A percentile compares a stretch with the other conserved stretches of the same genome.
These are phyloP conservation scores for Corvus moneduloides DNA, from an alignment of 2,113 vertebrate species.

Conservation along the genomic window DNA sequence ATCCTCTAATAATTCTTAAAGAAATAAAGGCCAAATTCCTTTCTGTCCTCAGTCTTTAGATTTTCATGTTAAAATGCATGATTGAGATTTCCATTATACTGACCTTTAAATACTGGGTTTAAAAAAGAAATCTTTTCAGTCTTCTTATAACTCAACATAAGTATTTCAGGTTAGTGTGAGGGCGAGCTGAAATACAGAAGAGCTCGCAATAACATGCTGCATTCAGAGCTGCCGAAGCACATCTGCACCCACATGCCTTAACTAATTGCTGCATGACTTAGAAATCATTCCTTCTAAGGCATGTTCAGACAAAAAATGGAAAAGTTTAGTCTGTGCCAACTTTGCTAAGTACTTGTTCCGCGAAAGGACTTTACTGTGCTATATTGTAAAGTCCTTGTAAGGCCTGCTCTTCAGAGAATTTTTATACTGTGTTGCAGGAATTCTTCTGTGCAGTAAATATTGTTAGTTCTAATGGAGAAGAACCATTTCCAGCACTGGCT, in stretches of 20 bases:
- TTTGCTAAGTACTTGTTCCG: slow-evolving; percentile 17
- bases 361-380: not conserved
- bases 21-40: not conserved
- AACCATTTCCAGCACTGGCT: not conserved
- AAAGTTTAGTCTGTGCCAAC: slow-evolving; percentile 39
- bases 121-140: not conserved
- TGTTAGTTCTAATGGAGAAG: not conserved
- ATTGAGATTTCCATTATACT: not conserved
- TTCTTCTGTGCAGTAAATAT: not conserved
- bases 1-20: not conserved
- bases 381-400: slow-evolving; percentile 17
- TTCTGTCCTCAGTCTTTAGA: not conserved
- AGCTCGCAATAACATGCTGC: not conserved
- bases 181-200: not conserved
- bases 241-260: slow-evolving; percentile 21
- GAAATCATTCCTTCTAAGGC: slow-evolving; percentile 43
- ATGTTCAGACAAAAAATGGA: slow-evolving; percentile 51
- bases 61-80: not conserved
- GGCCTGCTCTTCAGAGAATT: not conserved
- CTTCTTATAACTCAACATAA: not conserved
- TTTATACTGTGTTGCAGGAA: not conserved
- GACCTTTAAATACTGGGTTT: not conserved
- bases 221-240: slow-evolving; percentile 5
- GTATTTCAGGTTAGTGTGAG: not conserved
- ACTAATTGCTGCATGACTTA: slow-evolving; percentile 26